These are phyloP conservation scores for Apamea sordens DNA, from an alignment of 2,888 invertebrate genomes.

Conservation along the genomic window DNA sequence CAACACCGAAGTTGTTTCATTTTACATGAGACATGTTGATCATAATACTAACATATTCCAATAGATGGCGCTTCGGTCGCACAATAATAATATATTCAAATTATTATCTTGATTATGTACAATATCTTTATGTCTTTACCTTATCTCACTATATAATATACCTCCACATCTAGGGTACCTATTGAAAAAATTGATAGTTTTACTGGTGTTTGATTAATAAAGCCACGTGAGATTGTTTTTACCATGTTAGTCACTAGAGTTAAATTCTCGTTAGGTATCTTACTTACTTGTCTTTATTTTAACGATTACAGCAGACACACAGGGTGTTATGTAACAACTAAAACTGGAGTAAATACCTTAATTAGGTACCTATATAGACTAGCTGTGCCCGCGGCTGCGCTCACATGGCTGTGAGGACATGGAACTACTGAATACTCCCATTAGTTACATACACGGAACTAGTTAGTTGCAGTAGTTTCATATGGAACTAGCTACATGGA, in stretches of 20 bases:
- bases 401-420: too few species aligned
- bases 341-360: not conserved
- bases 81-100: not conserved
- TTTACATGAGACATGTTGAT: not conserved
- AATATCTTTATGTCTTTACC: too few species aligned
- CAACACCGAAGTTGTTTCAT: not conserved
- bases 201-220: not conserved
- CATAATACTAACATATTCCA: conserved; percentile 1
- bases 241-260: not conserved
- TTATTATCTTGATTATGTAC: not conserved
- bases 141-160: not conserved
- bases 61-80: conserved; percentile 34
- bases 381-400: too few species aligned
- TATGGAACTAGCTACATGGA: too few species aligned
- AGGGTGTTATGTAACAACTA: not conserved
- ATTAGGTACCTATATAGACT: too few species aligned
- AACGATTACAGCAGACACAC: not conserved
- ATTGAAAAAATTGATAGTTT: not conserved
- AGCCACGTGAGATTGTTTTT: not conserved
- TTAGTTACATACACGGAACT: too few species aligned
- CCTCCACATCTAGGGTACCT: not conserved
- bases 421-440: too few species aligned
- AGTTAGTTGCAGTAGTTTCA: too few species aligned
- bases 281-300: not conserved
- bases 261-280: not conserved